Evolutionary conservation across 2,888 invertebrate species (phyloP).

Genomic region (Acronicta alni): DNA sequence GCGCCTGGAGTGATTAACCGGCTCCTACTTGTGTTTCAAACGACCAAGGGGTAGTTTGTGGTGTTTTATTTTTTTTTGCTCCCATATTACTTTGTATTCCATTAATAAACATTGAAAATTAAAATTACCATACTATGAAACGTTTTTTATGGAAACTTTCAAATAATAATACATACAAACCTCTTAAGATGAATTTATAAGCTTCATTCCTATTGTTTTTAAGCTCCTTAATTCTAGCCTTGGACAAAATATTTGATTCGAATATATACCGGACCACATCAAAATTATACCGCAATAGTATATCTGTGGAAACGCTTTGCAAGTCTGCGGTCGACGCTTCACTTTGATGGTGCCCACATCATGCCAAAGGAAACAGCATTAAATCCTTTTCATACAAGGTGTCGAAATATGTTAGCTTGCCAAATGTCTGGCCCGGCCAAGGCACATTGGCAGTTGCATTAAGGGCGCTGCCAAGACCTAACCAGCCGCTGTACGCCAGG

Average conservation of each 20-base stretch:
- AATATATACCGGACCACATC: conserved; percentile 32
- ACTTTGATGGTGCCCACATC: conserved; percentile 40
- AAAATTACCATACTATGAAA: no score
- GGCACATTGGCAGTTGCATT: conserved; percentile 68
- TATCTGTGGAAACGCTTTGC: conserved; percentile 14
- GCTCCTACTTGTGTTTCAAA: conserved; percentile 19
- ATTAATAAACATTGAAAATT: no score
- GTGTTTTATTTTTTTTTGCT: not conserved
- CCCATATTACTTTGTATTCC: not conserved
- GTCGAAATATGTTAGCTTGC: conserved; percentile 72
- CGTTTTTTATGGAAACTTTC: no score
- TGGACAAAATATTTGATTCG: conserved; percentile 16
- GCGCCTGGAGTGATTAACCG: conserved; percentile 50
- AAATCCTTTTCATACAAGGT: conserved; percentile 73
- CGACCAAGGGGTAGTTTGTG: not conserved
- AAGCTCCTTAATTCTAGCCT: no score
- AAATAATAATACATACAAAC: no score
- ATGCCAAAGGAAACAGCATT: conserved; percentile 69
- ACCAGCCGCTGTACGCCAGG: conserved; percentile 67
- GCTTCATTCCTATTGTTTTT: no score
- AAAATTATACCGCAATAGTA: conserved; percentile 37
- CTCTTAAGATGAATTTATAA: no score
- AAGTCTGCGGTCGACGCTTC: conserved; percentile 24
- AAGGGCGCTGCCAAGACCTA: conserved; percentile 66
- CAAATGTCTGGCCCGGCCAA: conserved; percentile 71